Base-by-base conservation (phyloP, 2,113 vertebrate genomes). In the Aspiorhynchus laticeps region DNA sequence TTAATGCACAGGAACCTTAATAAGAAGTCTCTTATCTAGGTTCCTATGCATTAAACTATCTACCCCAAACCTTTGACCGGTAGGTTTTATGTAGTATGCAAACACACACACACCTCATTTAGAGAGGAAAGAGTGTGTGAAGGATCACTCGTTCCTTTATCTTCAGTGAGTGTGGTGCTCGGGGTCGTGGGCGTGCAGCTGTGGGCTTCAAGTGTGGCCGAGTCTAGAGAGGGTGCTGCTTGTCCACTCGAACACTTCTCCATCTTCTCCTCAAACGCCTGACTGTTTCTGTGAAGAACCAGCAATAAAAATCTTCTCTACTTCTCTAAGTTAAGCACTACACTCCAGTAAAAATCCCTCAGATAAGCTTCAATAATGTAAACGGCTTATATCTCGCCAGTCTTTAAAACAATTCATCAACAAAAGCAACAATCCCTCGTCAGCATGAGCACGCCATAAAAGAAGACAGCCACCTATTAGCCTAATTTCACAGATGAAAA, bases 281-380 rank as follows among this genome's bases (percentile, higher is more conserved):
- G 93, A 41, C 91, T 92, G 88, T 92, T 92, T 33, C 94, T 93
- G 83, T 31, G 24, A 76, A 48, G 38, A 46, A 78, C 9, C 46
- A 73, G 41, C 24, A 8, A 9, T 24, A 19, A 38, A 63, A 80
- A 53, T 4, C 17, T 31, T 31, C 26, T 38, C 28, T 7, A 21
- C 31, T 9, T 69, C 7, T 75, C 12, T 1, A 53, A 26, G 12
- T n/a, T 28, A 77, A 77, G 12, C 74, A 46, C 12, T 5, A 28
- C 24, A 48, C 9, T 48, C 46, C 2, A 14, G 5, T 75, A 4
- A 75, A 48, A 75, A 75, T 15, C 26, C 15, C 31, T 69, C 10
- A 7, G 6, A 48, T 48, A 26, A 26, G 5, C 26, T 46, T 51
- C 38, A 74, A 21, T 33, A 74, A 2, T n/a, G 36, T 12, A 41